A percentile compares a stretch with the other conserved stretches of the same genome.
Conservation (phyloP, 1,140 invertebrate species). For the Sitodiplosis mosellana region DNA sequence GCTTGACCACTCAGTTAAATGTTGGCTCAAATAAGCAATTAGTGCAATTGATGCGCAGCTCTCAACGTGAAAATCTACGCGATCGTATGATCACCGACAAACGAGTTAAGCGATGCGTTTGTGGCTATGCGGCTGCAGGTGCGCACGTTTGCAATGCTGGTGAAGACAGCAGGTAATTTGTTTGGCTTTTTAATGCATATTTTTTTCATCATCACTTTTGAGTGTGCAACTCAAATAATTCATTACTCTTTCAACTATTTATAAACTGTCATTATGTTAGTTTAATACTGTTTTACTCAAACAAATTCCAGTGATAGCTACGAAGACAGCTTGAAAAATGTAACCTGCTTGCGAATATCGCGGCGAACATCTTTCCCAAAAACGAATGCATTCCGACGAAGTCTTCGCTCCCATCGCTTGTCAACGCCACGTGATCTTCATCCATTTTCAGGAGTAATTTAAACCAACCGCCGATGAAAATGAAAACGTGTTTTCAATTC, state of each 20-base stretch:
- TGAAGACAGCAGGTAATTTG: conserved; percentile 4
- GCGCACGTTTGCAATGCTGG: neutral
- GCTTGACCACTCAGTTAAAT: conserved; percentile 28
- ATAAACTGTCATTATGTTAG: no score
- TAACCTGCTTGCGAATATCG: neutral
- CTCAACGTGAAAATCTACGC: neutral
- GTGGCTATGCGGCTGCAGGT: neutral
- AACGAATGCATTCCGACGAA: neutral
- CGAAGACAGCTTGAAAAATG: conserved; percentile 39
- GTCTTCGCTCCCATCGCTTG: conserved; percentile 10
- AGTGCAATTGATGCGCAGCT: neutral
- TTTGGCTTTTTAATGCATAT: neutral
- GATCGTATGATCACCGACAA: neutral
- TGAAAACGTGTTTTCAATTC: no score
- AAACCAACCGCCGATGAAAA: no score
- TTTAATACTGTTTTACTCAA: neutral
- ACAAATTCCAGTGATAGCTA: conserved; percentile 36
- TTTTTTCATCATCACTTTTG: neutral
- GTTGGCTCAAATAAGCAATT: conserved; percentile 35
- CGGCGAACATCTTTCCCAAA: conserved; percentile 8
- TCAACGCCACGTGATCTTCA: conserved; percentile 16
- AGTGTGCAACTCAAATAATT: neutral
- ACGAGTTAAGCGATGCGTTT: neutral
- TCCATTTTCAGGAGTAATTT: conserved; percentile 15
- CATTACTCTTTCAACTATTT: no score